phyloP scores from a whole-genome alignment of 2,797 vertebrate species.

The Moxostoma hubbsi region DNA sequence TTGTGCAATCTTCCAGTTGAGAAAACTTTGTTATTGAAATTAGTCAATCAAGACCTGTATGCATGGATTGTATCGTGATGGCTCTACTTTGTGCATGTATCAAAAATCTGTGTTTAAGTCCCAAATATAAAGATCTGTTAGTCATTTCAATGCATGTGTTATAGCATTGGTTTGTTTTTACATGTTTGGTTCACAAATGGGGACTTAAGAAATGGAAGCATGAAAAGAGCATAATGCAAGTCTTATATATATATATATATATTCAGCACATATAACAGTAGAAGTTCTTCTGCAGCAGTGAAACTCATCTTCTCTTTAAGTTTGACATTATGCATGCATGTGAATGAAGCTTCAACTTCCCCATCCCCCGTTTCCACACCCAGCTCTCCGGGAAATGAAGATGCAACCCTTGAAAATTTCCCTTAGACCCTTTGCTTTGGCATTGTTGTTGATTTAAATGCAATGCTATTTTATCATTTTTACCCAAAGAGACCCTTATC shows the following conservation, averaged over 20 bases:
- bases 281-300: conserved; percentile 45
- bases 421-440: conserved; percentile 48
- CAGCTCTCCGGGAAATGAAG: conserved; percentile 47
- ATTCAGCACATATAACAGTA: neutral
- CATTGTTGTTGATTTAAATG: conserved; percentile 39
- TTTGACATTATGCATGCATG: conserved; percentile 54
- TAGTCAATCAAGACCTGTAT: neutral
- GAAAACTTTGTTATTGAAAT: neutral
- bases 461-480: neutral
- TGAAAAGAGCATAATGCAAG: too few species aligned
- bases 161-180: too few species aligned
- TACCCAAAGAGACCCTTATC: neutral
- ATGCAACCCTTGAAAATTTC: conserved; percentile 53
- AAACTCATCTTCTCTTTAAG: conserved; percentile 43
- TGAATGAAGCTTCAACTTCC: conserved; percentile 48
- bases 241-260: neutral
- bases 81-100: neutral
- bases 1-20: conserved; percentile 22
- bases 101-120: neutral
- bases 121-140: neutral
- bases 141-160: too few species aligned
- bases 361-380: conserved; percentile 57
- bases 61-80: too few species aligned
- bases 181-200: too few species aligned
- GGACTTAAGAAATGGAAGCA: too few species aligned